Percentiles rank a stretch among this genome's conserved stretches.
Conservation (phyloP, 2,797 vertebrate species). For the Gastrophryne carolinensis region DNA sequence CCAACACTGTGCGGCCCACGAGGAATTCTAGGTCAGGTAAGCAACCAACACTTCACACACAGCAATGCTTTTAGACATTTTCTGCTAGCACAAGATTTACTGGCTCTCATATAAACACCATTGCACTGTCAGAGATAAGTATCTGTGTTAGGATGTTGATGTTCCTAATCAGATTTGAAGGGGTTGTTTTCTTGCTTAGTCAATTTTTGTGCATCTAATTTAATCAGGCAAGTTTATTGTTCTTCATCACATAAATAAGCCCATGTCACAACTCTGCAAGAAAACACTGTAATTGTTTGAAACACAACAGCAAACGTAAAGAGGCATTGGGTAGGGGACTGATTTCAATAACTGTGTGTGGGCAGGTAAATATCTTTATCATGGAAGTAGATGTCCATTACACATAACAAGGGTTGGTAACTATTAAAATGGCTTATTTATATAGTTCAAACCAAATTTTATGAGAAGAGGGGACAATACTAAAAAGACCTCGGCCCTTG, state of each 20-base stretch:
- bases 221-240: constrained; percentile 36
- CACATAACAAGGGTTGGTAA: too few species aligned
- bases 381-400: background rate
- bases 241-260: constrained; percentile 13
- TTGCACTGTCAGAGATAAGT: background rate
- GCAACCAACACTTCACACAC: too few species aligned
- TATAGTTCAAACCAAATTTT: too few species aligned
- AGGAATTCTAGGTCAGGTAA: too few species aligned
- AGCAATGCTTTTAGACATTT: too few species aligned
- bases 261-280: constrained; percentile 1
- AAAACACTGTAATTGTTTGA: background rate
- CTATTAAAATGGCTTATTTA: too few species aligned
- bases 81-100: too few species aligned
- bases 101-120: too few species aligned
- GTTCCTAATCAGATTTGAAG: constrained; percentile 29
- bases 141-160: constrained; percentile 16
- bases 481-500: too few species aligned
- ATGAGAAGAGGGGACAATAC: too few species aligned
- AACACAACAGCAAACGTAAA: background rate
- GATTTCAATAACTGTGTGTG: background rate
- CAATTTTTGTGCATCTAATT: constrained; percentile 32
- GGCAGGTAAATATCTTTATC: background rate
- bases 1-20: too few species aligned
- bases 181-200: constrained; percentile 18
- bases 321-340: background rate